Evolutionary conservation across 2,113 vertebrate genomes (phyloP), one percentile per base, ranked within the genome.

Genomic region (Tricholaema leucomelas): DNA sequence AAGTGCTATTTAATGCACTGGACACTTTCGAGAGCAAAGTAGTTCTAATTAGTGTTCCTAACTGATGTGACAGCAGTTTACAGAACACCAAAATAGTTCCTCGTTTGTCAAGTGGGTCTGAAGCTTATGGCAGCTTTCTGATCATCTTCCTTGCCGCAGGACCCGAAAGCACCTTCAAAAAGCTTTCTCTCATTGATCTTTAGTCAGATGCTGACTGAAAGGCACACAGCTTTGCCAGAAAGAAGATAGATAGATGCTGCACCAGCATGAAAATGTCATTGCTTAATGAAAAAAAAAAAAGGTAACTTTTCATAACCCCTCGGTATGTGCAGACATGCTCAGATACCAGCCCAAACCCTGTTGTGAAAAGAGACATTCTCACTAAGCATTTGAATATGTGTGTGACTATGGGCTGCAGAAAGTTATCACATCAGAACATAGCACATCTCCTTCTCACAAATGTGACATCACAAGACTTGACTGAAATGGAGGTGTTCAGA

Each of bases 11-110:
- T 98, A 98, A 98, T 97, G 97, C 97, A 98, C 97, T 98, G 97
- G 97, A 97, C 97, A 97, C 98, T 98, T 98, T 97, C 97, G 97
- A 97, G 98, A 96, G 96, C 97, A 98, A 98, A 98, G 98, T 98
- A 97, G 97, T 98, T 98, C 98, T 99, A 99, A 99, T 99, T 99
- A 99, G 98, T 96, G 97, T 98, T 98, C 95, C 97, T 98, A 96
- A 97, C 97, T 97, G 98, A 98, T 98, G 98, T 98, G 98, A 98
- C 98, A 98, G 97, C 96, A 97, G 97, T 97, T 98, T 98, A 97
- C 93, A 96, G 95, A 98, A 96, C 73, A 96, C 96, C 97, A 95
- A 97, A 97, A 98, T 96, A 98, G 98, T 98, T 97, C 95, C 97
- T 97, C 96, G 97, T 98, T 98, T 98, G 98, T 98, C 98, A 98